A percentile compares a stretch with the other conserved stretches of the same genome.
Evolutionary conservation across 2,888 invertebrate species (phyloP).

Genomic region (Acheta domesticus): DNA sequence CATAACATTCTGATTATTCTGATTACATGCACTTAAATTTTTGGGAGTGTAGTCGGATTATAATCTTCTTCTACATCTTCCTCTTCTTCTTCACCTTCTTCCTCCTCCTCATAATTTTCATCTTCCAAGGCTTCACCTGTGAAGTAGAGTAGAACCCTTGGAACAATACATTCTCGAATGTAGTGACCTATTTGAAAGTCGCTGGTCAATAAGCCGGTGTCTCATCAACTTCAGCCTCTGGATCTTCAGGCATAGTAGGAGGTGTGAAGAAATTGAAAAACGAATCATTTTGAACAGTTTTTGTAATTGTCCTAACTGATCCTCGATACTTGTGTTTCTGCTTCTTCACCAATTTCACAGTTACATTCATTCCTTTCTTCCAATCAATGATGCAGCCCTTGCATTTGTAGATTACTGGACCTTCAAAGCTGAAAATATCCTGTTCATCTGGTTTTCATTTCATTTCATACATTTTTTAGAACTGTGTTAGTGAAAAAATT

Average conservation of each 20-base stretch:
- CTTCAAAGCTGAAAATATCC: too few relatives aligned
- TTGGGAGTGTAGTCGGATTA: conserved; percentile 55
- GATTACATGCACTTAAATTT: conserved; percentile 21
- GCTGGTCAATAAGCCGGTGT: conserved; percentile 79
- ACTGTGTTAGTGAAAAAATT: too few relatives aligned
- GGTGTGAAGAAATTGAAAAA: conserved; percentile 99
- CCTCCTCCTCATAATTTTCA: conserved; percentile 51
- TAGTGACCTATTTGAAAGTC: conserved; percentile 99
- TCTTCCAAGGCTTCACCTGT: conserved; percentile 75
- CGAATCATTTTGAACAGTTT: conserved; percentile 93
- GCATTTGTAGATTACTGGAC: too few relatives aligned
- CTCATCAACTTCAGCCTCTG: conserved; percentile 80
- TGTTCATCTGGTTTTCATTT: too few relatives aligned
- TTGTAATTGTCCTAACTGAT: conserved; percentile 88
- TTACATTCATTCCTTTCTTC: conserved; percentile 96
- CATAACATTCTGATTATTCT: neutral
- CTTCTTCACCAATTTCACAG: conserved; percentile 92
- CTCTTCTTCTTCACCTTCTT: conserved; percentile 43
- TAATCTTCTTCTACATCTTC: conserved; percentile 58
- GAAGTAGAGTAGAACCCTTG: conserved; percentile 94
- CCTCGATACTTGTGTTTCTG: conserved; percentile 98
- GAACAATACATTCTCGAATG: conserved; percentile 92
- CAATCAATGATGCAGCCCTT: conserved; percentile 94
- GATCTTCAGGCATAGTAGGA: conserved; percentile 77
- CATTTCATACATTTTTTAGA: too few relatives aligned